phyloP scores from a whole-genome alignment of 2,888 invertebrate genomes.

The Baccha elongata region DNA sequence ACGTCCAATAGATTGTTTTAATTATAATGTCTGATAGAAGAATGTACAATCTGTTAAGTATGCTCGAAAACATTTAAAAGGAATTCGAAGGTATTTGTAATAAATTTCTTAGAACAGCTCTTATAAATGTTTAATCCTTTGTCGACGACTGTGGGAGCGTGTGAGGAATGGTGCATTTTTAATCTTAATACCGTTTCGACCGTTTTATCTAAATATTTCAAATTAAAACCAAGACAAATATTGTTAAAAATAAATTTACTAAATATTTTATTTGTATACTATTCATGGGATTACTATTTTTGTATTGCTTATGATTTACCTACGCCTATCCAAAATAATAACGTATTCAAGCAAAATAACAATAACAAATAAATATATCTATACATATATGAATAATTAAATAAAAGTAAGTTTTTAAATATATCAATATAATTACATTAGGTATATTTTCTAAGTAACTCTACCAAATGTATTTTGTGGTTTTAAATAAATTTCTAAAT shows the following conservation, averaged over 20 bases:
- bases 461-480: conserved; percentile 15
- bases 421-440: too few relatives aligned
- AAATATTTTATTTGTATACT: background rate
- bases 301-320: background rate
- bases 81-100: too few relatives aligned
- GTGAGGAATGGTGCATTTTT: too few relatives aligned
- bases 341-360: conserved; percentile 6
- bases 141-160: too few relatives aligned
- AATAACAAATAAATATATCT: background rate
- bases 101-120: too few relatives aligned
- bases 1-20: too few relatives aligned
- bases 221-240: background rate
- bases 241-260: conserved; percentile 27
- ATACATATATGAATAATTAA: background rate
- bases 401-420: background rate
- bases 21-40: too few relatives aligned
- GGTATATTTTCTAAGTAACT: background rate
- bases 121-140: too few relatives aligned
- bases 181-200: too few relatives aligned
- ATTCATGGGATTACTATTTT: background rate
- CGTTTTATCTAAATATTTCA: too few relatives aligned
- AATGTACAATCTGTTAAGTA: too few relatives aligned
- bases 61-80: too few relatives aligned
- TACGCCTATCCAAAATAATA: conserved; percentile 4
- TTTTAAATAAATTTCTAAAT: conserved; percentile 6